Evolutionary conservation across 2,888 invertebrate species (phyloP).

Genomic region (Coenonympha glycerion): DNA sequence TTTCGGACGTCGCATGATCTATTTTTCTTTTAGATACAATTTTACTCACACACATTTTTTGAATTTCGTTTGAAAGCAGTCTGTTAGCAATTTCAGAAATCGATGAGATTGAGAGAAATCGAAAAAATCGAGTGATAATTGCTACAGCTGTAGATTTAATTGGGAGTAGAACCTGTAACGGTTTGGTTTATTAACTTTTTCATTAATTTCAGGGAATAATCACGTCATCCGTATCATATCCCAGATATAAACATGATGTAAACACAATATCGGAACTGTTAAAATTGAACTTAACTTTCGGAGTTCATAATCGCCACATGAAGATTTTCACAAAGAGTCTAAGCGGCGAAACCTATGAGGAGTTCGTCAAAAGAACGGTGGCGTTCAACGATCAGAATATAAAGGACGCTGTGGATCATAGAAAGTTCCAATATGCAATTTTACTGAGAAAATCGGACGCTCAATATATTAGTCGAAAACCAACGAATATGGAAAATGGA

Average conservation of each 20-base stretch:
- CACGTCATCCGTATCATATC: constrained; percentile 60
- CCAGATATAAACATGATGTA: constrained; percentile 51
- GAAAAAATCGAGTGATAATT: no score
- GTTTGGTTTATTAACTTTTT: neutral
- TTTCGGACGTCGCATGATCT: no score
- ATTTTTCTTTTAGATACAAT: no score
- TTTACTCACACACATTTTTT: no score
- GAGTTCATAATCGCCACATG: constrained; percentile 51
- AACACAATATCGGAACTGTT: constrained; percentile 44
- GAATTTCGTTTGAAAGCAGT: no score
- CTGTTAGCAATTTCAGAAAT: no score
- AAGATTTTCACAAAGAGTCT: constrained; percentile 52
- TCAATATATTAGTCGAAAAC: constrained; percentile 44
- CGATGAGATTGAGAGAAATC: no score
- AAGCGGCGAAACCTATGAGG: constrained; percentile 33
- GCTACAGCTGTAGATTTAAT: no score
- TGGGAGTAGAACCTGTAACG: neutral
- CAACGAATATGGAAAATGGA: constrained; percentile 50
- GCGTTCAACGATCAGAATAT: constrained; percentile 57
- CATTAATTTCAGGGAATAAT: constrained; percentile 53
- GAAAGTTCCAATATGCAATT: constrained; percentile 64
- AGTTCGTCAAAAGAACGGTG: constrained; percentile 49
- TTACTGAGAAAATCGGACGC: constrained; percentile 67
- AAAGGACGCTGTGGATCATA: constrained; percentile 48
- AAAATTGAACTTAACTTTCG: constrained; percentile 52